phyloP scores from a whole-genome alignment of 2,888 invertebrate species.

The Beris chalybata region DNA sequence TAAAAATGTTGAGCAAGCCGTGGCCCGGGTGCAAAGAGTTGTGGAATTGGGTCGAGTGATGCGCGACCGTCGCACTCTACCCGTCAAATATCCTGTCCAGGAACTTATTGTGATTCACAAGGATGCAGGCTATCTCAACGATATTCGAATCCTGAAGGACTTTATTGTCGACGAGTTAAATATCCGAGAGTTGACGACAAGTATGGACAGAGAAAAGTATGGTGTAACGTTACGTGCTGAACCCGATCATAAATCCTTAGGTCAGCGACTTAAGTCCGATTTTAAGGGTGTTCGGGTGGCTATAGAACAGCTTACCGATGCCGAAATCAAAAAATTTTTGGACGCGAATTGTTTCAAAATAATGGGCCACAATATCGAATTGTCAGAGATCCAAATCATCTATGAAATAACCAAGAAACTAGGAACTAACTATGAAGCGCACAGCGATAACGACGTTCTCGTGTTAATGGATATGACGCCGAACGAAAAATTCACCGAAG shows the following conservation, averaged over 20 bases:
- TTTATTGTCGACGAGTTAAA: slow-evolving; percentile 94
- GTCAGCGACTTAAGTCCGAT: slow-evolving; percentile 83
- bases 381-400: slow-evolving; percentile 80
- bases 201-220: slow-evolving; percentile 88
- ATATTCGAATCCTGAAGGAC: slow-evolving; percentile 74
- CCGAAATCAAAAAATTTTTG: slow-evolving; percentile 76
- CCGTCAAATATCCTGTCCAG: slow-evolving; percentile 93
- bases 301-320: slow-evolving; percentile 76
- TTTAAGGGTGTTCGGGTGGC: slow-evolving; percentile 84
- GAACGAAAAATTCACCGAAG: slow-evolving; percentile 87
- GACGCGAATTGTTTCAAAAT: slow-evolving; percentile 71
- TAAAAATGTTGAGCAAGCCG: slow-evolving; percentile 83
- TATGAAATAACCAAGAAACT: slow-evolving; percentile 50
- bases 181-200: slow-evolving; percentile 78
- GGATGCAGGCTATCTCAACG: slow-evolving; percentile 73
- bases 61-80: slow-evolving; percentile 89
- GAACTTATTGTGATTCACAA: slow-evolving; percentile 95
- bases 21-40: slow-evolving; percentile 90
- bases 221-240: slow-evolving; percentile 90
- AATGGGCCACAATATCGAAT: slow-evolving; percentile 73
- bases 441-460: slow-evolving; percentile 86
- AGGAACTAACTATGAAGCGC: slow-evolving; percentile 79
- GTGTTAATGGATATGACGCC: slow-evolving; percentile 88
- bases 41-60: slow-evolving; percentile 92
- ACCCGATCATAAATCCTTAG: slow-evolving; percentile 86